phyloP scores from a whole-genome alignment of 1,140 invertebrate species.

The Drosophila kikkawai region DNA sequence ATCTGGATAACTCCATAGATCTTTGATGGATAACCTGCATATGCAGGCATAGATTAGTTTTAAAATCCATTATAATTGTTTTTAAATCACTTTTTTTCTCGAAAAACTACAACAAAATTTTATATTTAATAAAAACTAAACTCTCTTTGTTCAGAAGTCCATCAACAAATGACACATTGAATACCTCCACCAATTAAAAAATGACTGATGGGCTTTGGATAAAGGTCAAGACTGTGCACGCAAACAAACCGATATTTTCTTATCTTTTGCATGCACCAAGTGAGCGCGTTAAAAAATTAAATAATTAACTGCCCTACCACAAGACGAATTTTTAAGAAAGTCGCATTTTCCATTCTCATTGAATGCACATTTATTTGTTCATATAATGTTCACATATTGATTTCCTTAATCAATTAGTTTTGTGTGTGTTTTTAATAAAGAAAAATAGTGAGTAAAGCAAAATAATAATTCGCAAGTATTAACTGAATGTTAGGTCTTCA shows the following conservation, averaged over 20 bases:
- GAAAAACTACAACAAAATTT: not conserved
- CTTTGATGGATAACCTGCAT: too few species aligned
- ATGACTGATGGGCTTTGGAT: slow-evolving; percentile 22
- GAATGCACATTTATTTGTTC: slow-evolving; percentile 4
- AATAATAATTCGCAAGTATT: not conserved
- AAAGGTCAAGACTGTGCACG: slow-evolving; percentile 22
- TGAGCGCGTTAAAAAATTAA: not conserved
- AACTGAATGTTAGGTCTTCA: not conserved
- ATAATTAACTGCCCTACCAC: slow-evolving; percentile 14
- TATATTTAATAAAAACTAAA: not conserved
- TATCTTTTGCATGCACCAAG: slow-evolving; percentile 13
- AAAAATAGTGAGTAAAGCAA: not conserved
- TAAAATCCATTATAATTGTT: too few species aligned
- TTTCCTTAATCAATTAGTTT: not conserved
- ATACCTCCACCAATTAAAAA: slow-evolving; percentile 4
- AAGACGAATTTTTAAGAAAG: not conserved
- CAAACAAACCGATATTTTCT: slow-evolving; percentile 2
- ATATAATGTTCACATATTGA: not conserved
- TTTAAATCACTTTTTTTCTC: too few species aligned
- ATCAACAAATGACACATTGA: slow-evolving; percentile 5
- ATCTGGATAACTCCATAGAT: not conserved
- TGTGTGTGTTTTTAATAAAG: not conserved
- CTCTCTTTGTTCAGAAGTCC: not conserved
- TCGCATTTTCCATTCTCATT: not conserved
- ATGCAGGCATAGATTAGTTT: too few species aligned